These are phyloP conservation scores for Aspiorhynchus laticeps DNA, from an alignment of 2,113 vertebrate genomes.

Conservation along the genomic window DNA sequence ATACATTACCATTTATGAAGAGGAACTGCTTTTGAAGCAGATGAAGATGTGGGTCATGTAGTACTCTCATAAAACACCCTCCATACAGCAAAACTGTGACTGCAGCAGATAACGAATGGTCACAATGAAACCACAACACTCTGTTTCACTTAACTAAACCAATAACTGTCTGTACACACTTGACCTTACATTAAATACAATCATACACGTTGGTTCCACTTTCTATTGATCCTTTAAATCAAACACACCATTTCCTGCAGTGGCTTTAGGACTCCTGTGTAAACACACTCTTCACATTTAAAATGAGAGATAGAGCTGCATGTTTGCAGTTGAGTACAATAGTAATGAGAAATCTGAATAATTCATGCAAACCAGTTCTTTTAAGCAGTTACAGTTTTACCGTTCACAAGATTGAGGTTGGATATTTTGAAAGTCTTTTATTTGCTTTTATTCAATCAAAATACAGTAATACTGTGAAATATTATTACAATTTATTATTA, in stretches of 20 bases:
- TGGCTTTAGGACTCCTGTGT: neutral
- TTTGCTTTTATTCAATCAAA: too few relatives aligned
- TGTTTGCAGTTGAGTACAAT: neutral
- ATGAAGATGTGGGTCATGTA: neutral
- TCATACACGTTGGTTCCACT: neutral
- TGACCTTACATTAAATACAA: constrained; percentile 3
- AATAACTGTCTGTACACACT: neutral
- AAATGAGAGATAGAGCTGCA: neutral
- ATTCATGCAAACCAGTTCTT: neutral
- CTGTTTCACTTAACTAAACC: constrained; percentile 21
- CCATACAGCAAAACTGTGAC: neutral
- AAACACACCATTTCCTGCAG: neutral
- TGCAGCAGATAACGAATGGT: neutral
- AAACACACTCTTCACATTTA: neutral
- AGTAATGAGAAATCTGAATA: neutral
- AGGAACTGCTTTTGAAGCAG: neutral
- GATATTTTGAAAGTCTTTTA: too few relatives aligned
- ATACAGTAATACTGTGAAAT: too few relatives aligned
- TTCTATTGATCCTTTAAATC: neutral
- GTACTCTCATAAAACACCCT: neutral
- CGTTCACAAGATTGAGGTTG: too few relatives aligned
- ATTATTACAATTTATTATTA: too few relatives aligned
- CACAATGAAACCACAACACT: neutral
- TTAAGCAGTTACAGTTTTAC: neutral
- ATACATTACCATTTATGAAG: constrained; percentile 28